phyloP scores from a whole-genome alignment of 2,113 vertebrate species.

The Antechinus flavipes region DNA sequence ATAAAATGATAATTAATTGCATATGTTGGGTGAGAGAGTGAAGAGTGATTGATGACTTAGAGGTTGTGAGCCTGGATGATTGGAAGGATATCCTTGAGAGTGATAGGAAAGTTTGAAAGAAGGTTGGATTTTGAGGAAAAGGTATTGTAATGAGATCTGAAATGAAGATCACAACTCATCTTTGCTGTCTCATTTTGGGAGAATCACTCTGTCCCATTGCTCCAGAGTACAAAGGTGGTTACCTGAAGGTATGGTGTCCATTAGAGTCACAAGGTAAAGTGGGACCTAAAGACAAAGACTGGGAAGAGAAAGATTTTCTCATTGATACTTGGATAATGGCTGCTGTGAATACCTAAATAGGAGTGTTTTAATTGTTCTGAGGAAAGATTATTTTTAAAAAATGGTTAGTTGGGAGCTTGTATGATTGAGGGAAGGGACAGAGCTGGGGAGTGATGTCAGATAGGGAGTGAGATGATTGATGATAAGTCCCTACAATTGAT shows the following conservation, averaged over 20 bases:
- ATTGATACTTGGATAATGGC: background rate
- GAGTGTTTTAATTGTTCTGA: background rate
- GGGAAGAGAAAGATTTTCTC: background rate
- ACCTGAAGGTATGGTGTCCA: background rate
- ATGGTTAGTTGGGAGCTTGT: background rate
- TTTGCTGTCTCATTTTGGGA: background rate
- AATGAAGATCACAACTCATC: background rate
- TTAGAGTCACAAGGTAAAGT: background rate
- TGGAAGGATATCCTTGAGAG: background rate
- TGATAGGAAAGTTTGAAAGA: background rate
- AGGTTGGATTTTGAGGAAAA: background rate
- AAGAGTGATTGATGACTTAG: background rate
- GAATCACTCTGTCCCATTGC: background rate
- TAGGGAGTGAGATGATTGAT: background rate
- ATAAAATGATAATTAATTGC: background rate
- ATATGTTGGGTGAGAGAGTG: background rate
- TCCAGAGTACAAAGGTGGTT: background rate
- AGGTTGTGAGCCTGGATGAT: background rate
- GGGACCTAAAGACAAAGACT: background rate
- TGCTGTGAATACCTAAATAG: background rate
- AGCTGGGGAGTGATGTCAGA: background rate
- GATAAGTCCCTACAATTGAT: background rate
- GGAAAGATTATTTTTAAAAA: background rate
- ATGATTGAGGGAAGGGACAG: background rate
- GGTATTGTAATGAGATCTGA: background rate